phyloP scores from a whole-genome alignment of 2,797 vertebrate species.

The Cuculus canorus region DNA sequence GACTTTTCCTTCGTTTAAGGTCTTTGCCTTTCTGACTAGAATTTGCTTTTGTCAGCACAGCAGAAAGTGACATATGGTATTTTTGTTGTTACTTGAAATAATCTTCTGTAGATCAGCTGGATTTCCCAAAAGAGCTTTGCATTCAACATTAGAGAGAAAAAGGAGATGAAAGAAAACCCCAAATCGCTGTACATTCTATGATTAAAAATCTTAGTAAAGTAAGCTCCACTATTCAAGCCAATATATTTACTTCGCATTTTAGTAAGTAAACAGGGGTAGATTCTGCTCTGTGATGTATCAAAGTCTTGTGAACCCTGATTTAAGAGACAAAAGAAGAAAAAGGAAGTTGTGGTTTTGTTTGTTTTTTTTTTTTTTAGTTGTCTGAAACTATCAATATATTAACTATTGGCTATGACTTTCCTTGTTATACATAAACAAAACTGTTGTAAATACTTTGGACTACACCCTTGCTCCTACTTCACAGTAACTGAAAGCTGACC shows the following conservation, averaged over 20 bases:
- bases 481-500: neutral
- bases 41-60: slow-evolving; percentile 38
- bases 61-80: slow-evolving; percentile 43
- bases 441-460: neutral
- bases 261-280: neutral
- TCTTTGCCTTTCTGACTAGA: neutral
- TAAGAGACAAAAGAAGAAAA: neutral
- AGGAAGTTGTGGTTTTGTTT: neutral
- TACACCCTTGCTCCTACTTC: neutral
- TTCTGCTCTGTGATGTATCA: neutral
- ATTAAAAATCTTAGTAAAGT: slow-evolving; percentile 8
- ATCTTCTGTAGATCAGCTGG: slow-evolving; percentile 49
- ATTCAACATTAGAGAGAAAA: neutral
- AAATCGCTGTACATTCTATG: neutral
- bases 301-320: neutral
- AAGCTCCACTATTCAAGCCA: neutral
- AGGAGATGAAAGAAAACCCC: slow-evolving; percentile 10
- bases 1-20: neutral
- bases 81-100: slow-evolving; percentile 58
- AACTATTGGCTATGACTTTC: neutral
- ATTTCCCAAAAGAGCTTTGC: slow-evolving; percentile 41
- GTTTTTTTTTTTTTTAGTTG: neutral
- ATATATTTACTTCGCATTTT: neutral
- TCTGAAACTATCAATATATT: neutral
- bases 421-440: neutral